These are phyloP conservation scores for Peromyscus melanophrys DNA, from an alignment of 2,797 vertebrate genomes.

Conservation along the genomic window DNA sequence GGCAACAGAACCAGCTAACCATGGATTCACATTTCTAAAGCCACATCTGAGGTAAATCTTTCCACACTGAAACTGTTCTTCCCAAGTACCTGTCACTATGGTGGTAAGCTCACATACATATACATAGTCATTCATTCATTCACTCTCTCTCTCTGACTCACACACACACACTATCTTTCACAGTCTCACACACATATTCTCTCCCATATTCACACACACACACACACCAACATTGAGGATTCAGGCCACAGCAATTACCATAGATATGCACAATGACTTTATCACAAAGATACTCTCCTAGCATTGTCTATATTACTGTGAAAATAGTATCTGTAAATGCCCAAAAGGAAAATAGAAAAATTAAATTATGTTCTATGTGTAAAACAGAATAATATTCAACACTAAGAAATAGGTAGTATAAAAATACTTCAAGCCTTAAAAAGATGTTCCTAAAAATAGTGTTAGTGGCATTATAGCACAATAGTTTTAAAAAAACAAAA, in stretches of 20 bases:
- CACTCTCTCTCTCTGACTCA: too few relatives aligned
- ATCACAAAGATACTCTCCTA: background rate
- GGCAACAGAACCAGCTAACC: background rate
- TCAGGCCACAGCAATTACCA: constrained; percentile 39
- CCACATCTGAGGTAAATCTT: background rate
- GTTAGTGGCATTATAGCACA: background rate
- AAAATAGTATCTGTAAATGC: constrained; percentile 8
- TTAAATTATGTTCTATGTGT: background rate
- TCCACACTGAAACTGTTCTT: background rate
- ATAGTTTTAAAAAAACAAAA: background rate
- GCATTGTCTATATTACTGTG: background rate
- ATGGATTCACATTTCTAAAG: background rate
- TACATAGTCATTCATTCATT: too few relatives aligned
- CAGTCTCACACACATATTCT: background rate
- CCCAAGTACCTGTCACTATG: background rate
- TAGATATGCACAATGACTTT: background rate
- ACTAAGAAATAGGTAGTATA: constrained; percentile 22
- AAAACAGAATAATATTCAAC: constrained; percentile 30
- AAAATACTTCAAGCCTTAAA: constrained; percentile 41
- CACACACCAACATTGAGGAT: background rate
- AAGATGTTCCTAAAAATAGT: constrained; percentile 62
- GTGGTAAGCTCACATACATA: background rate
- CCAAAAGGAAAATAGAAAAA: background rate
- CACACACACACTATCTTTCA: background rate
- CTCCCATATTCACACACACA: background rate